Evolutionary conservation across 2,113 vertebrate genomes (phyloP).

Genomic region (Pandion haliaetus): DNA sequence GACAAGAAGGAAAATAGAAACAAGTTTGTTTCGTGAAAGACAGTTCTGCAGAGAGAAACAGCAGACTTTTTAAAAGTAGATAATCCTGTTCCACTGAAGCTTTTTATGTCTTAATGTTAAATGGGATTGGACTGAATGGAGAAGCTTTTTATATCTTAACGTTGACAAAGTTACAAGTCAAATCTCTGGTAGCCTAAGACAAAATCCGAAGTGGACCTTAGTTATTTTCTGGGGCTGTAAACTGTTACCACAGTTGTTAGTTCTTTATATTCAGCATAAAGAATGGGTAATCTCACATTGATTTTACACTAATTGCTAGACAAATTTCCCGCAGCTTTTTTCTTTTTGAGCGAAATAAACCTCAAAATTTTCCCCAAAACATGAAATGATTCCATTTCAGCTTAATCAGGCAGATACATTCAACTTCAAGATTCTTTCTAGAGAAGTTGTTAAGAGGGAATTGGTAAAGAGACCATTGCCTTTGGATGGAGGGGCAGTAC

Average conservation of each 20-base stretch:
- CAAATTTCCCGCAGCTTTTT: neutral
- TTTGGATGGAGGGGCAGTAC: neutral
- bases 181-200: neutral
- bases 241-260: neutral
- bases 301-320: neutral
- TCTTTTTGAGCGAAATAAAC: neutral
- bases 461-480: neutral
- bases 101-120: neutral
- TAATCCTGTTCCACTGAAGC: neutral
- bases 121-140: neutral
- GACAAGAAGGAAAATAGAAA: neutral
- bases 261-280: neutral
- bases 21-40: neutral
- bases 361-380: neutral
- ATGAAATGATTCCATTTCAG: neutral
- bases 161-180: neutral
- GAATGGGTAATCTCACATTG: neutral
- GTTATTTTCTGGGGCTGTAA: neutral
- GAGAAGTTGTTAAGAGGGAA: neutral
- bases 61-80: neutral
- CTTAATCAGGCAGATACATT: neutral
- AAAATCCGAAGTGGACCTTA: neutral
- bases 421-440: neutral
- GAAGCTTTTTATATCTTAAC: neutral
- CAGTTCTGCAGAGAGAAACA: neutral